phyloP scores from a whole-genome alignment of 1,140 invertebrate species.

The Drosophila subpulchrella region DNA sequence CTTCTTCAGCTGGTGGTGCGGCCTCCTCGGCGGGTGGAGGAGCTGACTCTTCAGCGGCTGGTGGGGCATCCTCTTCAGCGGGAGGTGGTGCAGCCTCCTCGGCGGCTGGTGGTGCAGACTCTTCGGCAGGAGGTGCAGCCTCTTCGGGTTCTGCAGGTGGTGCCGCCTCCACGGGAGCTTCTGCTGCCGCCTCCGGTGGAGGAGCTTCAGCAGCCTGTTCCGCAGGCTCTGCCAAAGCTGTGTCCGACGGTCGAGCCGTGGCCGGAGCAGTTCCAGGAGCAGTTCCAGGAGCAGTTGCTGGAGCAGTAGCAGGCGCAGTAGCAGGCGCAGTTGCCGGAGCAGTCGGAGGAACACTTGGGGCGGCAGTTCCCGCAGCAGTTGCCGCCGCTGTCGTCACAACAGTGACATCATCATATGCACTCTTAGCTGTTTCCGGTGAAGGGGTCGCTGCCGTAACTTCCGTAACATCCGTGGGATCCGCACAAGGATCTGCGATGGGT shows the following conservation, averaged over 20 bases:
- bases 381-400: neutral
- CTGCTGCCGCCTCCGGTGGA: conserved; percentile 3
- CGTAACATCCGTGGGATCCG: conserved; percentile 3
- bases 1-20: conserved; percentile 11
- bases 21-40: conserved; percentile 7
- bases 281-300: neutral
- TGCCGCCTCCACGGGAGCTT: conserved; percentile 1
- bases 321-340: neutral
- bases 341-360: neutral
- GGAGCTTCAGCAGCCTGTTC: conserved; percentile 1
- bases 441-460: neutral
- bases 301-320: neutral
- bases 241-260: neutral
- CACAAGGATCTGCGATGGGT: conserved; percentile 49
- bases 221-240: neutral
- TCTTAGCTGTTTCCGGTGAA: neutral
- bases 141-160: conserved; percentile 7
- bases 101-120: neutral
- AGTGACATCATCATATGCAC: neutral
- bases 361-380: neutral
- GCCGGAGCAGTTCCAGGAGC: neutral
- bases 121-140: conserved; percentile 10
- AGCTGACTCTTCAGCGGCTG: neutral
- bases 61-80: conserved; percentile 7
- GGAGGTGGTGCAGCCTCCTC: conserved; percentile 5